These are phyloP conservation scores for Malurus cyaneus DNA, from an alignment of 2,113 vertebrate species.

Conservation along the genomic window DNA sequence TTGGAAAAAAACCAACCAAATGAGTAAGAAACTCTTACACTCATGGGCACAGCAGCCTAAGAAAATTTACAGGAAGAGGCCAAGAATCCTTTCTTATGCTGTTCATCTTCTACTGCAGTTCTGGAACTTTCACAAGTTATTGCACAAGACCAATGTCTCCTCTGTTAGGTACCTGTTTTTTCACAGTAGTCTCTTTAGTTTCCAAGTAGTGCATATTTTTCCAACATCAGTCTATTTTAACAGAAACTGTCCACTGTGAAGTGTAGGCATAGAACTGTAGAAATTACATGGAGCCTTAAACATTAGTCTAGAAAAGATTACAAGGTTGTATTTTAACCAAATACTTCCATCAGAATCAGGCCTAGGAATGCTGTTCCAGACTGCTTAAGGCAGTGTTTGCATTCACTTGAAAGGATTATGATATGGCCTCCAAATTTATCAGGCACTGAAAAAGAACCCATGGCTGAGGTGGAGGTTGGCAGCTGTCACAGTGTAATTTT, in stretches of 20 bases:
- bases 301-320: background rate
- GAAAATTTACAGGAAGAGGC: background rate
- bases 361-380: background rate
- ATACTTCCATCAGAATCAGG: background rate
- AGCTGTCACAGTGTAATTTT: background rate
- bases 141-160: background rate
- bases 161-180: background rate
- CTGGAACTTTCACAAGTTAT: background rate
- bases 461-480: background rate
- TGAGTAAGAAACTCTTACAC: background rate
- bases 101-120: background rate
- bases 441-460: background rate
- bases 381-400: background rate
- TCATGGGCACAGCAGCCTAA: background rate
- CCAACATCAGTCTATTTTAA: background rate
- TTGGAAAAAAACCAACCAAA: background rate
- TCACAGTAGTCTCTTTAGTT: background rate
- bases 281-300: background rate
- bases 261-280: background rate
- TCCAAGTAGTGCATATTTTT: background rate
- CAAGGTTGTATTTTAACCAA: background rate
- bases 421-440: background rate
- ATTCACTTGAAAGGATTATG: background rate
- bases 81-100: background rate
- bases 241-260: background rate